These are phyloP conservation scores for Carapus acus DNA, from an alignment of 2,797 vertebrate species.

Conservation along the genomic window DNA sequence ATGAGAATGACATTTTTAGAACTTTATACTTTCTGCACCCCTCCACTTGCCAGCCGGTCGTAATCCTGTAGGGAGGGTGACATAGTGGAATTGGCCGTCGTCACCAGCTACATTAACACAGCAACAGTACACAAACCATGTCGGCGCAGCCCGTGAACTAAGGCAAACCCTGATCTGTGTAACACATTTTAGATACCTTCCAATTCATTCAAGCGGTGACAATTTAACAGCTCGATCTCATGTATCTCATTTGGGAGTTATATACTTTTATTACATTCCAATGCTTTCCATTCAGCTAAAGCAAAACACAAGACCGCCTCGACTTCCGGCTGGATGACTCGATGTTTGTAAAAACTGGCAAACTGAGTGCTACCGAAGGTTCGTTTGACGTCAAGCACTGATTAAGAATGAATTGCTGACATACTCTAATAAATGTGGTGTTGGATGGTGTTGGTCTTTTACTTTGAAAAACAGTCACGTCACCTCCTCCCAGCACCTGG, in stretches of 20 bases:
- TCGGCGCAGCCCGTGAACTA: slow-evolving; percentile 51
- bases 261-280: slow-evolving; percentile 2
- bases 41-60: slow-evolving; percentile 55
- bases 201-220: slow-evolving; percentile 12
- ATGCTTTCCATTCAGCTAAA: neutral
- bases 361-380: no score
- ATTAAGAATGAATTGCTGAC: no score
- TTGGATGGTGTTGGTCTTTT: no score
- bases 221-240: neutral
- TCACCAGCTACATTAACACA: slow-evolving; percentile 41
- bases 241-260: neutral
- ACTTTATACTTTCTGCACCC: slow-evolving; percentile 57
- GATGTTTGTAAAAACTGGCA: no score
- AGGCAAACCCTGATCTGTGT: slow-evolving; percentile 26
- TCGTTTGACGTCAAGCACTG: no score
- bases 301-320: slow-evolving; percentile 6
- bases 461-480: no score
- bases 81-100: slow-evolving; percentile 54
- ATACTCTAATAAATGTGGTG: no score
- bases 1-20: slow-evolving; percentile 59
- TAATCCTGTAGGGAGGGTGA: slow-evolving; percentile 57
- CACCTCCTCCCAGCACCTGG: no score
- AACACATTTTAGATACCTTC: slow-evolving; percentile 20
- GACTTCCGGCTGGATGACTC: neutral
- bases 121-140: slow-evolving; percentile 51